Conservation (phyloP, 2,888 invertebrate genomes). For the Eupithecia insigniata region DNA sequence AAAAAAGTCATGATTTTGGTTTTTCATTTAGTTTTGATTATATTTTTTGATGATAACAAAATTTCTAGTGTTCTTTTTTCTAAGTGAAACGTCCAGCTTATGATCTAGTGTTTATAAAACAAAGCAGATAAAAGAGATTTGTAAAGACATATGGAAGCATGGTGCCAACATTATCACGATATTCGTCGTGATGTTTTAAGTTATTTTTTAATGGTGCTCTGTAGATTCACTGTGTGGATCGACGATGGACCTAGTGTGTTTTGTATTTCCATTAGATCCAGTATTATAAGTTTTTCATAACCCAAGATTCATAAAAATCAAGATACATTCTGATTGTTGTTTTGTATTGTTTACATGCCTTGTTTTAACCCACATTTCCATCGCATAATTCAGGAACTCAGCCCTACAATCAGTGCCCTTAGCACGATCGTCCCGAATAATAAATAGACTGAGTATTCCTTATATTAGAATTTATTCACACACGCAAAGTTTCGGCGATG, state of each 20-base stretch:
- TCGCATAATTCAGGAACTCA: constrained; percentile 7
- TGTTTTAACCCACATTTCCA: neutral
- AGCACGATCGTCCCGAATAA: constrained; percentile 40
- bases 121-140: too few relatives aligned
- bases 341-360: neutral
- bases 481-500: constrained; percentile 46
- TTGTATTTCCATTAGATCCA: too few relatives aligned
- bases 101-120: too few relatives aligned
- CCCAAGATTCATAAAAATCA: neutral
- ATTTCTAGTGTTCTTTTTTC: too few relatives aligned
- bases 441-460: constrained; percentile 46
- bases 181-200: neutral
- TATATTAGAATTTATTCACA: constrained; percentile 48
- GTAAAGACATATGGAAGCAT: too few relatives aligned
- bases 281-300: neutral
- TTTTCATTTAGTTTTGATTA: too few relatives aligned
- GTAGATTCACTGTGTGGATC: neutral
- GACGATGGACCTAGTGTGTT: neutral
- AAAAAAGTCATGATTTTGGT: neutral
- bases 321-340: neutral
- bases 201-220: neutral
- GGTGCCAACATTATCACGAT: neutral
- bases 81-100: too few relatives aligned
- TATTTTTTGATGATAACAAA: too few relatives aligned
- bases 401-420: constrained; percentile 23